These are phyloP conservation scores for Oophaga pumilio DNA, from an alignment of 2,113 vertebrate genomes.

Conservation along the genomic window DNA sequence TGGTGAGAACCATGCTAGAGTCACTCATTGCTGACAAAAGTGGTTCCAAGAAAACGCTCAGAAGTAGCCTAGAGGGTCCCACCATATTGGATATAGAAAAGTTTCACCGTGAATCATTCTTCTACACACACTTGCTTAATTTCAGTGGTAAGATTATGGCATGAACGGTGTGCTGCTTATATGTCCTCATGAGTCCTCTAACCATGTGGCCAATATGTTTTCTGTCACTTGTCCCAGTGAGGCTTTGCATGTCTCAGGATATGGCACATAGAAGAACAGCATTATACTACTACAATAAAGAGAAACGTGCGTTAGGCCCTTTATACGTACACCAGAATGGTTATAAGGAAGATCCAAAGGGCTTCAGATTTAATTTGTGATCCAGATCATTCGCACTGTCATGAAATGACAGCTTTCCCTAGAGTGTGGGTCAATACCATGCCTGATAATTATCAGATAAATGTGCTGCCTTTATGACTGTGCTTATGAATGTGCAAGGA, in stretches of 20 bases:
- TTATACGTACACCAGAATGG: neutral
- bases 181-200: constrained; percentile 70
- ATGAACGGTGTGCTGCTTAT: constrained; percentile 70
- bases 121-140: constrained; percentile 92
- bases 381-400: neutral
- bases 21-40: constrained; percentile 92
- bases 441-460: neutral
- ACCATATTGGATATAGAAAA: constrained; percentile 93
- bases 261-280: neutral
- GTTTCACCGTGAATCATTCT: constrained; percentile 92
- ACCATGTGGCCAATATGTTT: constrained; percentile 71
- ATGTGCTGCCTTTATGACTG: neutral
- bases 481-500: neutral
- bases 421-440: neutral
- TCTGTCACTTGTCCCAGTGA: constrained; percentile 64
- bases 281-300: neutral
- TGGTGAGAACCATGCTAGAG: constrained; percentile 93
- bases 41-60: constrained; percentile 89
- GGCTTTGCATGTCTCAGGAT: neutral
- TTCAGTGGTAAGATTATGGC: constrained; percentile 85
- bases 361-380: neutral
- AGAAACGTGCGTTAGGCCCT: neutral
- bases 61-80: constrained; percentile 90
- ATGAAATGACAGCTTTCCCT: neutral
- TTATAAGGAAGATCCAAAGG: neutral